Evolutionary conservation across 2,797 vertebrate genomes (phyloP), one percentile per base, ranked within the genome.

Genomic region (Coracias cyanogaster): DNA sequence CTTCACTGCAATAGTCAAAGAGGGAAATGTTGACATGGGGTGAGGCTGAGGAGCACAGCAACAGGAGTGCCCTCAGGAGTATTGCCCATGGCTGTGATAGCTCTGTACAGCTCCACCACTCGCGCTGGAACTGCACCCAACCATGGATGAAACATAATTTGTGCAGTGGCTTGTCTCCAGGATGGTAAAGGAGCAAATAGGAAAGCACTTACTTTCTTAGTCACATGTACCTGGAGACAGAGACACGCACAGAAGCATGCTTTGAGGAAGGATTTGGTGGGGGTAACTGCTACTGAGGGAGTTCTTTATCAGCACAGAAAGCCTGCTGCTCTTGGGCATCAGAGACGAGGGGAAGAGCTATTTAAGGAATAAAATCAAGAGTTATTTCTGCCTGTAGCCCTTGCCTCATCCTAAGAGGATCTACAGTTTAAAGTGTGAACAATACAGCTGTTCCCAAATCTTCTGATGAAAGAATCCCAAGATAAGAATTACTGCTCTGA

Each of bases 401-500:
- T 45, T 72, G 58, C 58, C 51, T 93, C 33, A 82, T 45, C 41
- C 35, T 82, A 73, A 92, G 39, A 52, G 5, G 28, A 91, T 92
- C 46, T 82, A 18, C 21, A 64, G 31, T 83, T 94, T 86, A 55
- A 90, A 76, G 16, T 65, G 37, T 70, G 26, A 94, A 62, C 41
- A 85, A 28, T 41, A 73, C 58, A 91, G 41, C 35, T 51, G 31
- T 83, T 89, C 65, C 74, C 70, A 89, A 85, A 61, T 45, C 57
- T 81, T 88, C 49, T 74, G 66, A 80, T 78, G 82, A 81, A 92
- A 90, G 72, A 46, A 64, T 83, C 20, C 45, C 0, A 2, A 94
- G 48, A 73, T 82, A 87, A 94, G 60, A 87, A 48, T 81, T 54
- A 54, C 20, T 89, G 22, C 35, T 90, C 41, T 93, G 82, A 86